Evolutionary conservation across 1,140 invertebrate species (phyloP).

Genomic region (Drosophila obscura): DNA sequence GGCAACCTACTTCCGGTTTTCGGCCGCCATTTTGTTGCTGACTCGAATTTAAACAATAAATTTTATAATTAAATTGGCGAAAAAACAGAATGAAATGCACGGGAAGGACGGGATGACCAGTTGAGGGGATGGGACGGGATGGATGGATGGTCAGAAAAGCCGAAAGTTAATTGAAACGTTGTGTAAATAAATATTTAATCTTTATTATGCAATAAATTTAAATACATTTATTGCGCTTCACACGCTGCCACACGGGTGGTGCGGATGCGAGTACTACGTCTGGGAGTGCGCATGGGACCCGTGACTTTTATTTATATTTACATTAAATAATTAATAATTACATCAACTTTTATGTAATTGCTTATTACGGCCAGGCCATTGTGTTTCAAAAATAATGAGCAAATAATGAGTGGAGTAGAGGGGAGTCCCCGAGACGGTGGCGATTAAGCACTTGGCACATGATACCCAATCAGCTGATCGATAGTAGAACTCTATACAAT

Average conservation of each 20-base stretch:
- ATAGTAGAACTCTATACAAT: background rate
- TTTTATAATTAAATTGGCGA: conserved; percentile 77
- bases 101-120: background rate
- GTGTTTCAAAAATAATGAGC: conserved; percentile 47
- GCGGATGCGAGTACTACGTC: conserved; percentile 6
- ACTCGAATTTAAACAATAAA: conserved; percentile 74
- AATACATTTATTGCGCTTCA: conserved; percentile 72
- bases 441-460: conserved; percentile 2
- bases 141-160: conserved; percentile 50
- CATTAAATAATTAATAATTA: conserved; percentile 82
- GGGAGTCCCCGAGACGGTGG: conserved; percentile 6
- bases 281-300: background rate
- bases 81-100: conserved; percentile 44
- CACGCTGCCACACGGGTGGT: conserved; percentile 10
- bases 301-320: conserved; percentile 65
- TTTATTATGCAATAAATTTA: conserved; percentile 83
- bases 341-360: conserved; percentile 78
- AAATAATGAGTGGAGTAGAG: conserved; percentile 31
- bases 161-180: conserved; percentile 83
- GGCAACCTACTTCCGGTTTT: conserved; percentile 71
- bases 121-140: background rate
- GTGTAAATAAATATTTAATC: conserved; percentile 83
- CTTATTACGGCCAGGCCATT: conserved; percentile 66
- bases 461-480: too few relatives aligned
- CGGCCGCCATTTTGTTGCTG: conserved; percentile 69